Percentiles rank a stretch among this genome's conserved stretches.
Evolutionary conservation across 2,113 vertebrate species (phyloP).

Genomic region (Pimephales promelas): DNA sequence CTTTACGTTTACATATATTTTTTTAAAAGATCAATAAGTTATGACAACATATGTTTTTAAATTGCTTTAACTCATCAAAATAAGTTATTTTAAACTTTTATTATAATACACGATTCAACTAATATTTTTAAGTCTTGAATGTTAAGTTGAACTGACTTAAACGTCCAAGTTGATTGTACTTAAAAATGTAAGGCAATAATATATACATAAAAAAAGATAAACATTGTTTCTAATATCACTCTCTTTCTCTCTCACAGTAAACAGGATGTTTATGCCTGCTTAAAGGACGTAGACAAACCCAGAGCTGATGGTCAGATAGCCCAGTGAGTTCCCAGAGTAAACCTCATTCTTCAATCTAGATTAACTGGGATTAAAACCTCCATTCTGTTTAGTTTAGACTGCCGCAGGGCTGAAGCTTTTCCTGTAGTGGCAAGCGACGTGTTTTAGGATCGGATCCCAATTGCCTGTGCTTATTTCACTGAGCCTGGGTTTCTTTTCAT

Average conservation of each 20-base stretch:
- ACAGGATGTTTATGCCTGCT: slow-evolving; percentile 78
- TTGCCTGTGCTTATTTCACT: slow-evolving; percentile 27
- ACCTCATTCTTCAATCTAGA: slow-evolving; percentile 63
- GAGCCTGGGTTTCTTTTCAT: slow-evolving; percentile 42
- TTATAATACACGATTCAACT: no score
- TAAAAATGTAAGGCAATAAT: no score
- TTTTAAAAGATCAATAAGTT: no score
- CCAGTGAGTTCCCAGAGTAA: slow-evolving; percentile 55
- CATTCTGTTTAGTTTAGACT: slow-evolving; percentile 61
- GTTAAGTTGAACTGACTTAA: no score
- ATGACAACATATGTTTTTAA: no score
- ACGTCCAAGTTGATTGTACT: no score
- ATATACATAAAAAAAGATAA: no score
- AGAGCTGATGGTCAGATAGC: slow-evolving; percentile 74
- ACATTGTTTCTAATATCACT: background rate
- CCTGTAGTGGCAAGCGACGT: slow-evolving; percentile 21
- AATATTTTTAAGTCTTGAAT: no score
- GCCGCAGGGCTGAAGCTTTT: slow-evolving; percentile 35
- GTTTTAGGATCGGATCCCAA: slow-evolving; percentile 16
- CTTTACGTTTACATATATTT: background rate
- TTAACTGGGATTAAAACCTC: slow-evolving; percentile 72
- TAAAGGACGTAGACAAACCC: slow-evolving; percentile 62
- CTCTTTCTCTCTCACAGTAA: slow-evolving; percentile 53
- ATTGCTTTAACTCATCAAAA: no score
- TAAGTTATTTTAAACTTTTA: no score